These are phyloP conservation scores for Platysternon megacephalum DNA, from an alignment of 2,113 vertebrate genomes.

Conservation along the genomic window DNA sequence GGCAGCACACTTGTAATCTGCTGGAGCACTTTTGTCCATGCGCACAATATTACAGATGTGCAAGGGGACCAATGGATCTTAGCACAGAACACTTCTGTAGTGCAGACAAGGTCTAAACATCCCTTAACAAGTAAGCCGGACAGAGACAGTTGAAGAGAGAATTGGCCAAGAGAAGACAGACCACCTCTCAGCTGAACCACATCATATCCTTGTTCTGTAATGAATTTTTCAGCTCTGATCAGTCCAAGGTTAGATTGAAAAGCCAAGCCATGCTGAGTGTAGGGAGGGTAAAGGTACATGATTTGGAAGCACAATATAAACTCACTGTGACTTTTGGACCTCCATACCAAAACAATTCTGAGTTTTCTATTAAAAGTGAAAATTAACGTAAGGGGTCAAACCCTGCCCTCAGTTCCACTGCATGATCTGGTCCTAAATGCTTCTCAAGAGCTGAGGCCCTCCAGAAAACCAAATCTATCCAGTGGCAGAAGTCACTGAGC, in stretches of 20 bases:
- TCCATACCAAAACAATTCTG: neutral
- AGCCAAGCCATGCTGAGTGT: neutral
- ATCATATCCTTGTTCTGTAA: neutral
- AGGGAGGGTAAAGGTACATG: neutral
- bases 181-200: rapidly evolving
- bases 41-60: rapidly evolving
- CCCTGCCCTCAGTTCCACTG: too few relatives aligned
- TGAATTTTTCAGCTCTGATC: neutral
- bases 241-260: neutral
- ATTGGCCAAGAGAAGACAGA: rapidly evolving
- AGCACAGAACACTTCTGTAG: rapidly evolving
- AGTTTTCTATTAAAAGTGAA: neutral
- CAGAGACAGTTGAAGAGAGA: neutral
- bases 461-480: too few relatives aligned
- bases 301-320: neutral
- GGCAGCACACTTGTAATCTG: too few relatives aligned
- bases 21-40: too few relatives aligned
- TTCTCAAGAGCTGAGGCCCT: too few relatives aligned
- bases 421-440: too few relatives aligned
- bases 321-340: neutral
- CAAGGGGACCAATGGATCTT: neutral
- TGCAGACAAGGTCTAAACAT: neutral
- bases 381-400: neutral
- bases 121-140: neutral
- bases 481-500: neutral